phyloP scores from a whole-genome alignment of 1,140 invertebrate species.

The Anoplophora glabripennis region DNA sequence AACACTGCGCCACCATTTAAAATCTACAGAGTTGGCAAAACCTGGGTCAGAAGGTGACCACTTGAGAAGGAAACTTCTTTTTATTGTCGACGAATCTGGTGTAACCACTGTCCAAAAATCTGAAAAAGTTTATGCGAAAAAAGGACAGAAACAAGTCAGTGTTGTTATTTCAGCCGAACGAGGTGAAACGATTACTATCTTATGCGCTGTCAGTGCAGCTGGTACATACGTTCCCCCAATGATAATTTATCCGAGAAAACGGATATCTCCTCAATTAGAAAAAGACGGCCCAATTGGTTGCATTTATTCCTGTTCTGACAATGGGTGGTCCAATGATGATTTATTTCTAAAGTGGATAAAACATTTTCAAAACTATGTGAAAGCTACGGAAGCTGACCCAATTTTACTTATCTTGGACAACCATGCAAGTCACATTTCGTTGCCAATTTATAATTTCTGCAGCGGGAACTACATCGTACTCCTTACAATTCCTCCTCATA shows the following conservation, averaged over 20 bases:
- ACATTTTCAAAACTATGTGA: too few species aligned
- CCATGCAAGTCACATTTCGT: too few species aligned
- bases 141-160: conserved; percentile 3
- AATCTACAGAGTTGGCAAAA: background rate
- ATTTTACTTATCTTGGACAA: too few species aligned
- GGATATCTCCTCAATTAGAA: conserved; percentile 3
- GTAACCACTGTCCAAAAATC: conserved; percentile 4
- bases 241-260: conserved; percentile 45
- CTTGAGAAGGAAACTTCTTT: conserved; percentile 8
- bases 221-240: conserved; percentile 46
- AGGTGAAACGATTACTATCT: background rate
- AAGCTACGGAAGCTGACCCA: too few species aligned
- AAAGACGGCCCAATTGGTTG: background rate
- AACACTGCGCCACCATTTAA: background rate
- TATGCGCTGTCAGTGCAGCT: conserved; percentile 38
- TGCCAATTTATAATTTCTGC: too few species aligned
- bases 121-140: conserved; percentile 1
- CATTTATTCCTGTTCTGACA: conserved; percentile 2
- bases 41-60: background rate
- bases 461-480: too few species aligned
- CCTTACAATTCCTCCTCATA: too few species aligned
- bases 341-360: conserved; percentile 1
- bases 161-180: background rate
- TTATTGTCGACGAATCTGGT: conserved; percentile 8
- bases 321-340: conserved; percentile 3